These are phyloP conservation scores for Magallana gigas DNA, from an alignment of 1,140 invertebrate species.

Conservation along the genomic window DNA sequence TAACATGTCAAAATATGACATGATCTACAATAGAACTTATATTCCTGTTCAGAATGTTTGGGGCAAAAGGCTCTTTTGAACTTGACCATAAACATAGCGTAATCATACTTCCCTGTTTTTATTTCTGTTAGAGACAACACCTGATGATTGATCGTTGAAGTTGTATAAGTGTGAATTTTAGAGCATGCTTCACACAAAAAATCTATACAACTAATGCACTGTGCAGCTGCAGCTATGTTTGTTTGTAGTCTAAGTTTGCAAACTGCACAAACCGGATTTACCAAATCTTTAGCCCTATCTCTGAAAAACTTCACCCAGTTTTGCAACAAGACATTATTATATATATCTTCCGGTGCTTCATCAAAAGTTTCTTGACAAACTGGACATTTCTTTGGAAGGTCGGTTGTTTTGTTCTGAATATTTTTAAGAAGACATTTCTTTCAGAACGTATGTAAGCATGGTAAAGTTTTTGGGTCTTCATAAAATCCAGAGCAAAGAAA, in stretches of 20 bases:
- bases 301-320: background rate
- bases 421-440: background rate
- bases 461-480: background rate
- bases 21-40: background rate
- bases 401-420: background rate
- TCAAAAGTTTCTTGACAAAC: background rate
- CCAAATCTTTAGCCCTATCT: background rate
- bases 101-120: background rate
- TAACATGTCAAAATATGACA: background rate
- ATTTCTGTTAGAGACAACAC: background rate
- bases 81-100: background rate
- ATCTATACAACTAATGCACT: background rate
- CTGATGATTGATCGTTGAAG: background rate
- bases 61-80: background rate
- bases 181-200: background rate
- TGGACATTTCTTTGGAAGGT: background rate
- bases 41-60: background rate
- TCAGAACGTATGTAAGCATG: background rate
- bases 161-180: background rate
- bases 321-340: background rate
- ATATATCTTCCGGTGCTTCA: background rate
- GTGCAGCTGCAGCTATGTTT: background rate
- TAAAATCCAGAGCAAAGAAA: background rate
- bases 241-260: background rate
- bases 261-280: background rate